These are phyloP conservation scores for Delphinus delphis DNA, from an alignment of 2,113 vertebrate species.

Conservation along the genomic window DNA sequence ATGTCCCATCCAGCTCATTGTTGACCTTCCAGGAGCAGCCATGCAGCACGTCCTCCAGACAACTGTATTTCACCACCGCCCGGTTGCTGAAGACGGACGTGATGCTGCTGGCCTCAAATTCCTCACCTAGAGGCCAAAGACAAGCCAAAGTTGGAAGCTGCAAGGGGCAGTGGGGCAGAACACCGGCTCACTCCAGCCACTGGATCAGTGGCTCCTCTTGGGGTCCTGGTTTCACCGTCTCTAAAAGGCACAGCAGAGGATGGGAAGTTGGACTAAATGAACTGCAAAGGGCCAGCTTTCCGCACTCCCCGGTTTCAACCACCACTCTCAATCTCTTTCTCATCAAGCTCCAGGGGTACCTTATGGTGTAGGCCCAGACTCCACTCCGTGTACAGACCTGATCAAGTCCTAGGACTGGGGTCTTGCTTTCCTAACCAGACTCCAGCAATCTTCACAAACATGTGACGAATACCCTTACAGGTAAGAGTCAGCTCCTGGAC, in stretches of 20 bases:
- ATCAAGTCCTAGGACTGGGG: neutral
- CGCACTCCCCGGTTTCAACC: too few relatives aligned
- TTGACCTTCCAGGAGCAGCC: slow-evolving; percentile 82
- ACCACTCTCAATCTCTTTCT: neutral
- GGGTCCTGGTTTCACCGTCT: neutral
- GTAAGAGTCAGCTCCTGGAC: neutral
- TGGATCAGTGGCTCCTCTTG: rapidly evolving
- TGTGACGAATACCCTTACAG: too few relatives aligned
- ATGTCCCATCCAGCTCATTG: slow-evolving; percentile 84
- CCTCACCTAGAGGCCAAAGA: slow-evolving; percentile 78
- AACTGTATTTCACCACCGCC: slow-evolving; percentile 84
- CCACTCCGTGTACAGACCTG: too few relatives aligned
- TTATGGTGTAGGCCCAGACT: rapidly evolving
- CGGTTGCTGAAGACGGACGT: slow-evolving; percentile 84
- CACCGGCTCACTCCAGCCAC: neutral
- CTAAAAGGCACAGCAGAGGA: neutral
- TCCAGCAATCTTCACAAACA: neutral
- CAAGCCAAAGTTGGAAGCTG: neutral
- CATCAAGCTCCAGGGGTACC: neutral
- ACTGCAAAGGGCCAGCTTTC: neutral
- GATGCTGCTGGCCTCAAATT: slow-evolving; percentile 80
- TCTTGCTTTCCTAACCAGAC: neutral
- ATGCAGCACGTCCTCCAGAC: slow-evolving; percentile 83
- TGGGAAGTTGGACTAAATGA: neutral
- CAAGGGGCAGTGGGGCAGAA: rapidly evolving